Evolutionary conservation across 2,797 vertebrate genomes (phyloP), one percentile per base, ranked within the genome.

Genomic region (Anguilla obscura): DNA sequence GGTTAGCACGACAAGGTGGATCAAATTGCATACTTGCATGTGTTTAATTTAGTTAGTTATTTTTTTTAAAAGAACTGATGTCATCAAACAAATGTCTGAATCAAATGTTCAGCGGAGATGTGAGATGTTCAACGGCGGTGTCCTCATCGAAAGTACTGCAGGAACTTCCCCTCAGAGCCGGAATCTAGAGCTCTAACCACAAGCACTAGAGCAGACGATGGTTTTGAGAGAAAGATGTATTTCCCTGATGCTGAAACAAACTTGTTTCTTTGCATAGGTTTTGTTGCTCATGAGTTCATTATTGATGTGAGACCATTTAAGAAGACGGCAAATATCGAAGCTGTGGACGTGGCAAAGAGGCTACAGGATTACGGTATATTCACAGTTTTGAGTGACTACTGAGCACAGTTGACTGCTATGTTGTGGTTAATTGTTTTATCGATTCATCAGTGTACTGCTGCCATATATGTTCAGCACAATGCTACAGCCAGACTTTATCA

Each of bases 271-370:
- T 24, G 4, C 24, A 86, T 91, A 99, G 99, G 98, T 90, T 99
- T 95, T 69, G 97, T 98, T 80, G 99, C 98, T 87, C 99, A 99
- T 76, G 98, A 99, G 93, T 99, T 99, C 90, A 99, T 99, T 93
- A 88, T 99, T 94, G 99, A 99, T 40, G 96, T 97, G 21, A 97
- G 99, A 93, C 97, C 98, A 6, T 99, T 99, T 93, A 99, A 99
- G 94, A 99, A 99, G 94, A 96, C 97, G 0, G 98, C 98, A 24
- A 99, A 99, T 85, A 96, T 99, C 27, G 99, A 99, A 91, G 98
- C 98, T 9, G 98, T 98, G 45, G 98, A 99, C 58, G 91, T 99
- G 91, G 99, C 99, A 85, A 99, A 99, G 93, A 96, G 99, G 90
- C 96, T 99, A 89, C 99, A 99, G 90, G 98, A 99, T 94, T 99